phyloP scores from a whole-genome alignment of 2,888 invertebrate genomes.

The Xestia xanthographa region DNA sequence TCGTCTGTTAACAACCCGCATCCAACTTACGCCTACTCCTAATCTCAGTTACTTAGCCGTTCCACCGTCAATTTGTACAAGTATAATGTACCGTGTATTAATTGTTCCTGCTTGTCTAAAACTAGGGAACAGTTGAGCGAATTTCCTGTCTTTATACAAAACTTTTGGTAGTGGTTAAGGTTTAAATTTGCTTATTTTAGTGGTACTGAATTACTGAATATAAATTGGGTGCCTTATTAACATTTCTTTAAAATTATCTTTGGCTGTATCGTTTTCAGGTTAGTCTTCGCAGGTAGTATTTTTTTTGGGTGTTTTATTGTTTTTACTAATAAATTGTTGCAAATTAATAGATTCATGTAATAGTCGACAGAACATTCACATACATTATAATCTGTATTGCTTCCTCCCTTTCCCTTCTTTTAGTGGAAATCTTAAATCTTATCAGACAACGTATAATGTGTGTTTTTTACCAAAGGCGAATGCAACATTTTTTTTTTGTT shows the following conservation, averaged over 20 bases:
- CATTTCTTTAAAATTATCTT: neutral
- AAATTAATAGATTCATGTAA: neutral
- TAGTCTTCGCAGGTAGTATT: neutral
- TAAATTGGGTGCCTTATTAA: neutral
- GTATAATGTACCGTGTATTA: conserved; percentile 62
- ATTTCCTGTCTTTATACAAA: conserved; percentile 29
- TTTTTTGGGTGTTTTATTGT: no score
- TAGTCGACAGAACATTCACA: neutral
- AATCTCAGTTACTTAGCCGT: conserved; percentile 67
- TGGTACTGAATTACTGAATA: conserved; percentile 5
- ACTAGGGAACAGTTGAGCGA: conserved; percentile 24
- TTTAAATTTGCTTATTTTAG: neutral
- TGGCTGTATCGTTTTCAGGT: neutral
- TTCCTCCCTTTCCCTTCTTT: no score
- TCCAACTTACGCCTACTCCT: conserved; percentile 57
- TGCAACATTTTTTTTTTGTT: no score
- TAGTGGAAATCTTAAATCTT: no score
- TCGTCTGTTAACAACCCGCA: conserved; percentile 48
- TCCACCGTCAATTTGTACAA: conserved; percentile 62
- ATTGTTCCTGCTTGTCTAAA: conserved; percentile 44
- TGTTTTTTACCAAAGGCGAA: no score
- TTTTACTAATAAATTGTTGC: neutral
- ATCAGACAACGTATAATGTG: no score
- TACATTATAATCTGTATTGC: neutral
- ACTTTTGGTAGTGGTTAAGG: conserved; percentile 8